Evolutionary conservation across 1,140 invertebrate species (phyloP), one percentile per base, ranked within the genome.

Genomic region (Panagrolaimus sp.): DNA sequence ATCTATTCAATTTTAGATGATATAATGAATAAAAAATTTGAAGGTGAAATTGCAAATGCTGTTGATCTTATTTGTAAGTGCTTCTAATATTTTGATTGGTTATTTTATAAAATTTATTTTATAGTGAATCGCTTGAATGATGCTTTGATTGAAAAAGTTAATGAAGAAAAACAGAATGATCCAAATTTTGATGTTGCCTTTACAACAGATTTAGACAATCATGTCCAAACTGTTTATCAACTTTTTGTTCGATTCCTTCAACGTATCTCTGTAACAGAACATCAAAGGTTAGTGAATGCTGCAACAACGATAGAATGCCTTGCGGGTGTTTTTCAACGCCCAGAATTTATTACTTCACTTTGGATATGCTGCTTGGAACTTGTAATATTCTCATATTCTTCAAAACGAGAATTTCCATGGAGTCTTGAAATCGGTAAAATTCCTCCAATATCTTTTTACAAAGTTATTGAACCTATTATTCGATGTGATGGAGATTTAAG

Each of bases 371-470:
- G 77, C 10, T 63, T 75, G 0, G 79, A 82, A 43, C 43, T 83
- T 14, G 46, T 83, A 32, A 21, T 83, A n/a, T 82, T 72, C 55
- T 67, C 69, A n/a, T 72, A 77, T 58, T 65, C 70, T 21, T 78
- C 71, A 32, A 43, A 66, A 24, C 58, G 68, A 24, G 68, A 68
- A 43, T 81, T 81, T 47, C 77, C 79, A 5, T 81, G 79, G 79
- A 70, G 63, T 17, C 32, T 74, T 8, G n/a, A 67, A 24, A 89
- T 90, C 63, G 89, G 94, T 72, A 86, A 89, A 65, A 84, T 97
- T 26, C 89, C 90, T 71, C 88, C 93, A 0, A 93, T 91, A 83
- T 87, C 94, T 83, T 97, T 97, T 85, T 95, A 95, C 82, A 95
- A 94, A 87, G 90, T 97, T 17, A 95, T 98, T 75, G 69, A 71